Evolutionary conservation across 1,140 invertebrate species (phyloP).

Genomic region (Cotesia chilonis): DNA sequence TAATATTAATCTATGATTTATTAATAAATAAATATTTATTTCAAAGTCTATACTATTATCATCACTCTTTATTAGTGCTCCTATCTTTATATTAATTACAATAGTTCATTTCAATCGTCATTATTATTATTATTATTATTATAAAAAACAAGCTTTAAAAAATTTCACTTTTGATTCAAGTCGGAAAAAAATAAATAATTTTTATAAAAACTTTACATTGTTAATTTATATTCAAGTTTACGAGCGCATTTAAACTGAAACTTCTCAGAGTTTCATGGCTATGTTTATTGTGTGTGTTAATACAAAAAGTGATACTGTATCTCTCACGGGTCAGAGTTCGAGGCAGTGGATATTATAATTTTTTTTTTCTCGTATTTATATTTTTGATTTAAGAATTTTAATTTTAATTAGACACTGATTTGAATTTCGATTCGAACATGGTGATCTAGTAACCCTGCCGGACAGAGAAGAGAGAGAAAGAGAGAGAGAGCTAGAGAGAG

Average conservation of each 20-base stretch:
- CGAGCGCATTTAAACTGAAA: not conserved
- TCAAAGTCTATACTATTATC: too few relatives aligned
- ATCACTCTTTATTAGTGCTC: too few relatives aligned
- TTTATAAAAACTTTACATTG: not conserved
- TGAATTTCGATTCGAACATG: not conserved
- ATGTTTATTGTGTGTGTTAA: slow-evolving; percentile 5
- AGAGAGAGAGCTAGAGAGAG: not conserved
- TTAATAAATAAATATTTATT: too few relatives aligned
- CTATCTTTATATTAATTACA: too few relatives aligned
- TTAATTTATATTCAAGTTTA: not conserved
- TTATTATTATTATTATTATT: too few relatives aligned
- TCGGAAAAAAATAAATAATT: too few relatives aligned
- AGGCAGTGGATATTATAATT: slow-evolving; percentile 28
- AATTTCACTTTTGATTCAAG: not conserved
- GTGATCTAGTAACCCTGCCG: not conserved
- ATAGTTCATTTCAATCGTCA: too few relatives aligned
- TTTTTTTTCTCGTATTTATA: not conserved
- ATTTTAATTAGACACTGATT: not conserved
- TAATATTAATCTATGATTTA: too few relatives aligned
- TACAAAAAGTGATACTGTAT: too few relatives aligned
- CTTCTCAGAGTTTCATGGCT: slow-evolving; percentile 15
- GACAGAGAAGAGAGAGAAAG: not conserved
- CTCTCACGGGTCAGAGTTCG: slow-evolving; percentile 32
- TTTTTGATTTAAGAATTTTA: slow-evolving; percentile 9
- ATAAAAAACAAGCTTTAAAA: not conserved